Conservation (phyloP, 2,113 vertebrate genomes). For the Electrona antarctica region DNA sequence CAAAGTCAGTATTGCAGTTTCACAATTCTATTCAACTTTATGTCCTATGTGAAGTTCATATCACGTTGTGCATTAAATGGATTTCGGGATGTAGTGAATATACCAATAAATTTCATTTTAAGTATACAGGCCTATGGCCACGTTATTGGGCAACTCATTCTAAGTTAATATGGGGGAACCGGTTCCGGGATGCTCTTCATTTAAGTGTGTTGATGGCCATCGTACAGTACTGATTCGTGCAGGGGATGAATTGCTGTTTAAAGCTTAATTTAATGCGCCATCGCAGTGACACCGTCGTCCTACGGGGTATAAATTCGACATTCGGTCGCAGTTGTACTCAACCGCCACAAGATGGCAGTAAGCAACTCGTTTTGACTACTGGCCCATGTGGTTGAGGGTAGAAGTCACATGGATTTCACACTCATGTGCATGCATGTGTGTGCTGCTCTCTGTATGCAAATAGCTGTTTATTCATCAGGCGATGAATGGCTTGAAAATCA, state of each 20-base stretch:
- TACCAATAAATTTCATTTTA: conserved; percentile 27
- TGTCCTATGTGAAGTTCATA: conserved; percentile 29
- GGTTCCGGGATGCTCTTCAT: background rate
- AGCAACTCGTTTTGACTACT: conserved; percentile 41
- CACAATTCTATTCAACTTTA: conserved; percentile 14
- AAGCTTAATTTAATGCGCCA: background rate
- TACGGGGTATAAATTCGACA: background rate
- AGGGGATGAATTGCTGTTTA: conserved; percentile 11
- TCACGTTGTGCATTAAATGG: conserved; percentile 34
- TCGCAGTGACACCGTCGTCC: too few species aligned
- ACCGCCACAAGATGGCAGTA: conserved; percentile 74
- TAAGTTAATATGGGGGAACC: background rate
- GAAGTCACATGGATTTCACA: conserved; percentile 74
- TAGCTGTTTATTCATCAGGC: conserved; percentile 43
- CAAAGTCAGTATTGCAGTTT: conserved; percentile 37
- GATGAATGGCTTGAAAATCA: conserved; percentile 15
- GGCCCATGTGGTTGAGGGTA: conserved; percentile 48
- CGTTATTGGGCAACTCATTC: conserved; percentile 15
- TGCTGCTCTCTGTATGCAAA: conserved; percentile 25
- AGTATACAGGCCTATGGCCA: conserved; percentile 10
- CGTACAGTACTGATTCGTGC: too few species aligned
- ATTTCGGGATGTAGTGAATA: conserved; percentile 43
- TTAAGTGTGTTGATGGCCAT: background rate
- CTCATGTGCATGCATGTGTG: conserved; percentile 39
- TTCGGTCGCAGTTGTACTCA: background rate